Conservation (phyloP, 37 sponge, comb jelly and placozoan species). For the Halisarca cf. caerulea region DNA sequence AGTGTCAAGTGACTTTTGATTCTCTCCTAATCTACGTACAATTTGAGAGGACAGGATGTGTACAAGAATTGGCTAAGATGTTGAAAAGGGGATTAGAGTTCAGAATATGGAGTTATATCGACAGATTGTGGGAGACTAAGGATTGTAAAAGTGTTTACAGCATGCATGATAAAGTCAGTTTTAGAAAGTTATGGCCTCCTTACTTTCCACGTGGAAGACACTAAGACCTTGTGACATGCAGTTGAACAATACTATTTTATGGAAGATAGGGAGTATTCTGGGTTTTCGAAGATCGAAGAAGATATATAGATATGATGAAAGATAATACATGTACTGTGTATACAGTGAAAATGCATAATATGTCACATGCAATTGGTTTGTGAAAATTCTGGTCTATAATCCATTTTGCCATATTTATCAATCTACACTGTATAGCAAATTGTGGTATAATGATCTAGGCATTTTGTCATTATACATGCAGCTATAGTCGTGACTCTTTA, state of each 20-base stretch:
- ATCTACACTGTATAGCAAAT: conserved; percentile 44
- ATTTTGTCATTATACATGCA: too few species aligned
- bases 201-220: conserved; percentile 43
- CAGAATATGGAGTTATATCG: too few species aligned
- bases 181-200: conserved; percentile 43
- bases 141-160: conserved; percentile 21
- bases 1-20: too few species aligned
- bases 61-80: too few species aligned
- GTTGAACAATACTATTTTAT: conserved; percentile 45
- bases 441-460: too few species aligned
- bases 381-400: too few species aligned
- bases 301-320: conserved; percentile 14
- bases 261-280: conserved; percentile 46
- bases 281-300: conserved; percentile 33
- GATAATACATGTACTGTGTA: conserved; percentile 39
- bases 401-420: too few species aligned
- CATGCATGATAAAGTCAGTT: background rate
- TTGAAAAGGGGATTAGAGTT: too few species aligned
- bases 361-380: too few species aligned
- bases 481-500: too few species aligned
- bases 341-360: background rate
- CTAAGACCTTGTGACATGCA: conserved; percentile 27
- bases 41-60: too few species aligned
- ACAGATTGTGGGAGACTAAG: conserved; percentile 23
- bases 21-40: too few species aligned